Conservation (phyloP, 2,797 vertebrate genomes). For the Myotis findleyi region DNA sequence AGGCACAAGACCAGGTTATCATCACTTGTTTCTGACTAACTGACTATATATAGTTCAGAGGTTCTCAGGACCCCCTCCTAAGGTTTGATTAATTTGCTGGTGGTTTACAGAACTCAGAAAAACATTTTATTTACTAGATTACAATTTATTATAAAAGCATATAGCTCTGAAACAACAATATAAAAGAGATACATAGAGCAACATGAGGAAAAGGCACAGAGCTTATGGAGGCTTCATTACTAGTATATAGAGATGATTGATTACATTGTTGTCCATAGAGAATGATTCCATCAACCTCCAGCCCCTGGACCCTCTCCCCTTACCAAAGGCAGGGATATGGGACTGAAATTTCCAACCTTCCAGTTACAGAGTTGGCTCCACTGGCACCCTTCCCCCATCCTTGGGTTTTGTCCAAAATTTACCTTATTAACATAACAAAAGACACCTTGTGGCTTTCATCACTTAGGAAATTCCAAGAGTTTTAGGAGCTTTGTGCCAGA, state of each 20-base stretch:
- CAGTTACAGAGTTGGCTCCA: not conserved
- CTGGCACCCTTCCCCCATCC: not conserved
- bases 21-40: not conserved
- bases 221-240: not conserved
- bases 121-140: not conserved
- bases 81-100: not conserved
- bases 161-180: not conserved
- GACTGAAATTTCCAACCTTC: not conserved
- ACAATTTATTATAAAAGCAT: not conserved
- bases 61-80: not conserved
- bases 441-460: not conserved
- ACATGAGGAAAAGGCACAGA: not conserved
- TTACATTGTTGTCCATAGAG: not conserved
- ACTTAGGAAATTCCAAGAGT: not conserved
- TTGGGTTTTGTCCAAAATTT: not conserved
- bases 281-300: not conserved
- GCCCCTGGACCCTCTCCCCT: not conserved
- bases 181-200: not conserved
- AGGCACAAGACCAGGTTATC: not conserved
- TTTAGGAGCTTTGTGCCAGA: not conserved
- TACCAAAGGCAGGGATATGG: no score
- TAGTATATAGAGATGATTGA: not conserved
- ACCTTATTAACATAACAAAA: not conserved
- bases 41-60: not conserved
- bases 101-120: not conserved